These are phyloP conservation scores for Cerastoderma edule DNA, from an alignment of 2,888 invertebrate species.

Conservation along the genomic window DNA sequence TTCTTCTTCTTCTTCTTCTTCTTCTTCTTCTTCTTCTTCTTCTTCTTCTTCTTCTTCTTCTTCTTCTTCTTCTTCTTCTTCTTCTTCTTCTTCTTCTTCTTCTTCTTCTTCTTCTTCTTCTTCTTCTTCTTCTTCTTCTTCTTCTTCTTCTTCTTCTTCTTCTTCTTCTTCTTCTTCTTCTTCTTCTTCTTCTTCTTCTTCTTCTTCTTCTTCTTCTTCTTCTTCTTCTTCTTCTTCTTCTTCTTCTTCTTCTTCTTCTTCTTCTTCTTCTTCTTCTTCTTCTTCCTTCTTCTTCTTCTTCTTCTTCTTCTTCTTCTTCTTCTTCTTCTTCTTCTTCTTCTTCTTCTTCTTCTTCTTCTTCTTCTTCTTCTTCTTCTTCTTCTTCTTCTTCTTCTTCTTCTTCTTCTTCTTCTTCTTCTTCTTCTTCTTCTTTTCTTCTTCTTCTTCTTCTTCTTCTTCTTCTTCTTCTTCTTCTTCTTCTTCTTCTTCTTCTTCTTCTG, in stretches of 20 bases:
- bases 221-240: background rate
- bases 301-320: background rate
- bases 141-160: background rate
- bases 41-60: background rate
- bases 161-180: slow-evolving; percentile 5
- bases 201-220: background rate
- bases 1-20: background rate
- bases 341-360: background rate
- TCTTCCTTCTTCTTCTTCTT: background rate
- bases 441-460: too few species aligned
- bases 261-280: background rate
- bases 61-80: background rate
- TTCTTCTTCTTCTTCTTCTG: too few species aligned
- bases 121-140: background rate
- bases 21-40: background rate
- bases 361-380: background rate
- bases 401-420: slow-evolving; percentile 4
- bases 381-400: background rate
- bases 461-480: too few species aligned
- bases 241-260: background rate
- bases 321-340: background rate
- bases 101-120: background rate
- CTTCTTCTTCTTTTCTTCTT: too few species aligned
- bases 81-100: background rate
- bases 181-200: background rate